Evolutionary conservation across 2,797 vertebrate genomes (phyloP).

Genomic region (Denticeps clupeoides): DNA sequence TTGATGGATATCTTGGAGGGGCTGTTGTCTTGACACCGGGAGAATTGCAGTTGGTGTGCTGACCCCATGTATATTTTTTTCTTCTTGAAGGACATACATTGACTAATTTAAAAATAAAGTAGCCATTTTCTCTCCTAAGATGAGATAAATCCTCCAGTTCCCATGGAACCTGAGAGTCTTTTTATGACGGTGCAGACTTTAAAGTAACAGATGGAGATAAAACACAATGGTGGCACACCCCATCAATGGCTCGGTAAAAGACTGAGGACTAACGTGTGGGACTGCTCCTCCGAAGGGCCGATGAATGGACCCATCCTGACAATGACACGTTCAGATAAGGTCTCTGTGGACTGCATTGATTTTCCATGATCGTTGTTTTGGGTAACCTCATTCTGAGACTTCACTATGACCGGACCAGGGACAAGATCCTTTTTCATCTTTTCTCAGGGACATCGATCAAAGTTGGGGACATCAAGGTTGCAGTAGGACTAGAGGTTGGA

Average conservation of each 20-base stretch:
- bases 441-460: too few relatives aligned
- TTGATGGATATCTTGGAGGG: neutral
- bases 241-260: constrained; percentile 44
- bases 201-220: constrained; percentile 44
- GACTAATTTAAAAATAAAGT: constrained; percentile 41
- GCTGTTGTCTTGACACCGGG: neutral
- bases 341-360: constrained; percentile 60
- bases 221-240: constrained; percentile 49
- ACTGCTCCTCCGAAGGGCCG: constrained; percentile 18
- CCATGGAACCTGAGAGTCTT: constrained; percentile 27
- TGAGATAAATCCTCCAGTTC: constrained; percentile 40
- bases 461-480: too few relatives aligned
- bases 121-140: constrained; percentile 44
- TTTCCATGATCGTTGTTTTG: constrained; percentile 43
- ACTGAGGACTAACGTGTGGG: constrained; percentile 22
- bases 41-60: neutral
- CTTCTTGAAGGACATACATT: constrained; percentile 46
- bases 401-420: too few relatives aligned
- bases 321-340: constrained; percentile 35
- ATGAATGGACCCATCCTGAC: constrained; percentile 30
- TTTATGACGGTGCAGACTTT: constrained; percentile 45
- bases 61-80: too few relatives aligned
- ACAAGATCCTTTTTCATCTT: too few relatives aligned
- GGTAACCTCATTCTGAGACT: constrained; percentile 31
- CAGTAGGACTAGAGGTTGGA: too few relatives aligned